Base-by-base conservation (phyloP, 2,797 vertebrate species). In the Poecilia velifera region DNA sequence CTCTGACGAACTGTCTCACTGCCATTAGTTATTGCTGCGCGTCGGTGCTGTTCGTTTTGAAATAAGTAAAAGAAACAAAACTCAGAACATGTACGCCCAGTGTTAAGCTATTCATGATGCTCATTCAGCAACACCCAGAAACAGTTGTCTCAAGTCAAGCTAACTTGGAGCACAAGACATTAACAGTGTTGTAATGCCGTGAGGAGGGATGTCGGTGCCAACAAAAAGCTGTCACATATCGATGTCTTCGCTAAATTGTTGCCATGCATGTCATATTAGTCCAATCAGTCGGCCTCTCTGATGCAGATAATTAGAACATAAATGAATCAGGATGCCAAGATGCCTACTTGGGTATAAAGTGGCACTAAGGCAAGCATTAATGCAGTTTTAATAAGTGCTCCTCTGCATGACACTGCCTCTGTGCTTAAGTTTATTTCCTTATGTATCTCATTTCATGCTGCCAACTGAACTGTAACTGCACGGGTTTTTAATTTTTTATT, bases 261-360 rank as follows among this genome's bases (percentile, higher is more conserved):
- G 81, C 85, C 76, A 84, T 87, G 79, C 59, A n/a, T 82, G 84
- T 83, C 72, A 83, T 86, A 89, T 90, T 87, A 87, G 75, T 47
- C 75, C 85, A 87, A 90, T 92, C 93, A 90, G 90, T 93, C 85
- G 87, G 85, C 88, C 77, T 78, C 83, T 90, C 84, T 92, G 88
- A 93, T 88, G 92, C 88, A 92, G 88, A 92, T 94, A 93, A 95
- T 95, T 93, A 80, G 74, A 93, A 88, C 83, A 89, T 90, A 89
- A 92, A 92, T 83, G 73, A 88, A 88, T 91, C 81, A 90, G 86
- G 85, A 82, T 91, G 79, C 74, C 74, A 82, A 83, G 79, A 91
- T 84, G 73, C 81, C 82, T 77, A 80, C 81, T 89, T 59, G 43
- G 75, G 77, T 88, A 87, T 86, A 85, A 84, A 78, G 77, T 47